Percentiles rank a stretch among this genome's conserved stretches.
Evolutionary conservation across 2,113 vertebrate genomes (phyloP).

Genomic region (Neopipo cinnamomea): DNA sequence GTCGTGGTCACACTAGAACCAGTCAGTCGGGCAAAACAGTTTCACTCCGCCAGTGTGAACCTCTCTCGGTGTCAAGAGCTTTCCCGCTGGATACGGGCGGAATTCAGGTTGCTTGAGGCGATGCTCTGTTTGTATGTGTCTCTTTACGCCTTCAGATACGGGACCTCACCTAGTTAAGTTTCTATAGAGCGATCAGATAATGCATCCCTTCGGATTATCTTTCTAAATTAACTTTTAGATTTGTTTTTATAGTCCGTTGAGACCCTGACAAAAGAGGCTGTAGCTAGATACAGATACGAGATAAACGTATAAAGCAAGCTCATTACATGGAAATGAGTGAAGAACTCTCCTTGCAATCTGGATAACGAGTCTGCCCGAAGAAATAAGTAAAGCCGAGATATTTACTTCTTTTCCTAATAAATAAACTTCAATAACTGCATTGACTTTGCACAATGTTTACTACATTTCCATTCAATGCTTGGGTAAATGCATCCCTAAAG

Average conservation of each 20-base stretch:
- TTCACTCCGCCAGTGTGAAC: neutral
- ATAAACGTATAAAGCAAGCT: slow-evolving; percentile 31
- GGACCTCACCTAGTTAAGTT: neutral
- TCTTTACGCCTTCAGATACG: neutral
- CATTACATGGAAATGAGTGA: neutral
- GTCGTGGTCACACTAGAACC: neutral
- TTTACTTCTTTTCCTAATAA: slow-evolving; percentile 63
- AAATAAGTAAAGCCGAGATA: slow-evolving; percentile 24
- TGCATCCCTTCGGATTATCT: slow-evolving; percentile 44
- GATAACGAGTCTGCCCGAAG: slow-evolving; percentile 51
- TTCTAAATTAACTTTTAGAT: slow-evolving; percentile 54
- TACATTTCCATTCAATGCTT: slow-evolving; percentile 54
- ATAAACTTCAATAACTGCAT: slow-evolving; percentile 64
- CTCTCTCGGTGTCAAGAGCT: neutral
- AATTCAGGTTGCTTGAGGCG: neutral
- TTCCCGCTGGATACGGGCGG: neutral
- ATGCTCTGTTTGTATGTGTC: neutral
- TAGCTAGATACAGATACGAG: neutral
- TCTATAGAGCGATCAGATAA: slow-evolving; percentile 42
- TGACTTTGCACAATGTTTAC: slow-evolving; percentile 62
- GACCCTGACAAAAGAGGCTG: slow-evolving; percentile 34
- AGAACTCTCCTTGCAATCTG: slow-evolving; percentile 25
- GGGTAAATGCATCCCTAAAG: slow-evolving; percentile 74
- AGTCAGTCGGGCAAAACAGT: neutral
- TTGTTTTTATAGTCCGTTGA: slow-evolving; percentile 50